These are phyloP conservation scores for Dendroctonus ponderosae DNA, from an alignment of 1,140 invertebrate genomes.

Conservation along the genomic window DNA sequence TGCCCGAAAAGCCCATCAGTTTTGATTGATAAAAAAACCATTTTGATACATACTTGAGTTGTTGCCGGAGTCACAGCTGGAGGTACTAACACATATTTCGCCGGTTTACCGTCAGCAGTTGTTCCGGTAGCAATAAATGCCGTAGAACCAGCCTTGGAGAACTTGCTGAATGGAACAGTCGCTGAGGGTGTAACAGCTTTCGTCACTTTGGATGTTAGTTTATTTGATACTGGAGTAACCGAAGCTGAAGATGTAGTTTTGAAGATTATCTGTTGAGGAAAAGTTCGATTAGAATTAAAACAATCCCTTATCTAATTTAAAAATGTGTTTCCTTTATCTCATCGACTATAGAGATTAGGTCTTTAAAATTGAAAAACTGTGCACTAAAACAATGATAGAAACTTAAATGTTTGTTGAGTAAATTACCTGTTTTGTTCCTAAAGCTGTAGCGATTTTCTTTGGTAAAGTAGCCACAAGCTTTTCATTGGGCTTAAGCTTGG, in stretches of 20 bases:
- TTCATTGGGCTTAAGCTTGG: background rate
- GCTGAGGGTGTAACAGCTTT: conserved; percentile 8
- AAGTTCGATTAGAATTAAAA: background rate
- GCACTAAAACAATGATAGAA: too few species aligned
- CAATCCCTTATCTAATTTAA: too few species aligned
- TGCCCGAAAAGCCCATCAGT: too few species aligned
- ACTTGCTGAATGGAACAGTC: background rate
- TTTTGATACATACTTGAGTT: conserved; percentile 4
- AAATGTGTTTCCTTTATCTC: too few species aligned
- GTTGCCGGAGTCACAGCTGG: conserved; percentile 10
- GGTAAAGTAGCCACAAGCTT: background rate
- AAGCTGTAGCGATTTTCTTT: conserved; percentile 9
- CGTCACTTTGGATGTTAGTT: conserved; percentile 6
- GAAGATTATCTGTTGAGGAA: conserved; percentile 18
- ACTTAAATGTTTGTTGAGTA: background rate
- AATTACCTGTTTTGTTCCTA: conserved; percentile 15
- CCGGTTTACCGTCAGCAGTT: conserved; percentile 49
- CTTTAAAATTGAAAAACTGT: too few species aligned
- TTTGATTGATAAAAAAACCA: background rate
- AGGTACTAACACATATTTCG: conserved; percentile 64
- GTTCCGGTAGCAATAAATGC: conserved; percentile 24
- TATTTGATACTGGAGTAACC: background rate
- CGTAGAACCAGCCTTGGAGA: conserved; percentile 12
- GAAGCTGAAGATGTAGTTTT: conserved; percentile 14
- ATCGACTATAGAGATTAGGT: too few species aligned